These are phyloP conservation scores for Nestor notabilis DNA, from an alignment of 2,113 vertebrate genomes.

Conservation along the genomic window DNA sequence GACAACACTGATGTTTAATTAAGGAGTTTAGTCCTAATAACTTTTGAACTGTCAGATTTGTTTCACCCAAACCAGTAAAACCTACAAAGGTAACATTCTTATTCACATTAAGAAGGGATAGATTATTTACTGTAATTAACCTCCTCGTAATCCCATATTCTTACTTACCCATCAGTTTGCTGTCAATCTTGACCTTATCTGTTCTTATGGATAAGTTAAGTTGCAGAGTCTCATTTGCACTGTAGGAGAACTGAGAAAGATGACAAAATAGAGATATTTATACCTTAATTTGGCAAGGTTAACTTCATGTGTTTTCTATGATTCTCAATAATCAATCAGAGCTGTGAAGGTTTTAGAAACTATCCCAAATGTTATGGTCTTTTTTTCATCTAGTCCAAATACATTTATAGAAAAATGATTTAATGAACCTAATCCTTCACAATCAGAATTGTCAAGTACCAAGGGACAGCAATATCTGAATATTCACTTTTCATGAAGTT, in stretches of 20 bases:
- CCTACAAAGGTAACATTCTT: neutral
- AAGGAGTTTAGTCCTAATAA: neutral
- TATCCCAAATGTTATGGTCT: neutral
- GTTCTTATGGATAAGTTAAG: slow-evolving; percentile 87
- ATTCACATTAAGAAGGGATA: neutral
- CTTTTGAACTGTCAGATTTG: neutral
- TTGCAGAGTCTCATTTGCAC: slow-evolving; percentile 83
- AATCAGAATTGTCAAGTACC: slow-evolving; percentile 23
- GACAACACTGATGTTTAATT: neutral
- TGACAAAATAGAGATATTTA: slow-evolving; percentile 3
- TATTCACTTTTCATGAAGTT: neutral
- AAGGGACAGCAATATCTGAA: neutral
- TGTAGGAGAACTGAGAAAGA: slow-evolving; percentile 80
- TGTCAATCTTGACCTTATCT: slow-evolving; percentile 86
- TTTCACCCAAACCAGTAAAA: neutral
- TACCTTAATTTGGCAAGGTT: neutral
- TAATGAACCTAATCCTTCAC: slow-evolving; percentile 51
- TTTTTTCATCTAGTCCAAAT: neutral
- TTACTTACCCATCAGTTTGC: slow-evolving; percentile 87
- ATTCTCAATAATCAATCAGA: neutral
- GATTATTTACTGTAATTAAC: neutral
- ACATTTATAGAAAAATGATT: slow-evolving; percentile 2
- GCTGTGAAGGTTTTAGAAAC: neutral
- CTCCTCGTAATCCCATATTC: neutral
- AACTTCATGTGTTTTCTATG: neutral